Evolutionary conservation across 2,797 vertebrate genomes (phyloP).

Genomic region (Pseudochaenichthys georgianus): DNA sequence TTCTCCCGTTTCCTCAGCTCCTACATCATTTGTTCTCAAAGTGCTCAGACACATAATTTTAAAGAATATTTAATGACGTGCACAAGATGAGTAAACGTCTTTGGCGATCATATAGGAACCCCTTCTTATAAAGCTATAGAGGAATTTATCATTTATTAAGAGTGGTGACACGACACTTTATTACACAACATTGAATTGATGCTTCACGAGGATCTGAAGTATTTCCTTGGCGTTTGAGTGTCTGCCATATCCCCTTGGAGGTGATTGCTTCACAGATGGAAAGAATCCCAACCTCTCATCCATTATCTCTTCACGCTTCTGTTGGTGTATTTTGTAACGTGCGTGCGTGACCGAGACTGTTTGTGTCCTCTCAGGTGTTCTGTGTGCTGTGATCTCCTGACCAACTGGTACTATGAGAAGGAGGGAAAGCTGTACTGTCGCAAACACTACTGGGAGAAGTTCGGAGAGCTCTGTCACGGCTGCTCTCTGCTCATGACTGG

Average conservation of each 20-base stretch:
- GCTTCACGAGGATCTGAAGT: constrained; percentile 9
- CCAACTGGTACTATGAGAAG: constrained; percentile 97
- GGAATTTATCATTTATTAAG: not conserved
- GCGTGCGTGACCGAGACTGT: constrained; percentile 22
- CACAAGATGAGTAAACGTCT: too few relatives aligned
- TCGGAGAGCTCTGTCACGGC: constrained; percentile 94
- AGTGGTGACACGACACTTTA: not conserved
- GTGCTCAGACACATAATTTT: not conserved
- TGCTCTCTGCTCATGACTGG: constrained; percentile 97
- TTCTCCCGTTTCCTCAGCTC: not conserved
- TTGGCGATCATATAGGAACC: too few relatives aligned
- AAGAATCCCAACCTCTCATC: not conserved
- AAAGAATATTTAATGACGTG: not conserved
- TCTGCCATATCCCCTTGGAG: not conserved
- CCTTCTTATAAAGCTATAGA: too few relatives aligned
- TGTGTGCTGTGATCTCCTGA: constrained; percentile 93
- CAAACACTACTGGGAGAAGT: constrained; percentile 96
- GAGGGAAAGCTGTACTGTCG: constrained; percentile 94
- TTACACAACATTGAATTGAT: not conserved
- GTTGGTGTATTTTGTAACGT: constrained; percentile 11
- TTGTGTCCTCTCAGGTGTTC: constrained; percentile 87
- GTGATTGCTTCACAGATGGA: not conserved
- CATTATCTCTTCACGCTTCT: not conserved
- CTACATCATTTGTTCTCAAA: not conserved
- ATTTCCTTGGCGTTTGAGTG: constrained; percentile 15